Conservation (phyloP, 2,888 invertebrate species). For the Holacanthella duospinosa region DNA sequence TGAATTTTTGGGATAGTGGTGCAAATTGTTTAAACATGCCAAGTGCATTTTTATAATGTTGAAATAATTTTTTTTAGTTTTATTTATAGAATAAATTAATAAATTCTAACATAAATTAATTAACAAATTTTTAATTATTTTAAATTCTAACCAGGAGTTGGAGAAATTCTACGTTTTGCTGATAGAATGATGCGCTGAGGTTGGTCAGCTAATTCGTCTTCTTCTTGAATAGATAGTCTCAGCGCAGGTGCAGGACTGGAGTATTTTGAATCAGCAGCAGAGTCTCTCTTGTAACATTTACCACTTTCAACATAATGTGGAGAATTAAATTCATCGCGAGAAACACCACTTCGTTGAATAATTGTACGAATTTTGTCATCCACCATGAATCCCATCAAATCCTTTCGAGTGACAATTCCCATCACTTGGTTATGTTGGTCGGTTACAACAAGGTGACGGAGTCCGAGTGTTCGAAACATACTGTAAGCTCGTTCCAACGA, state of each 20-base stretch:
- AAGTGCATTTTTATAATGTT: too few species aligned
- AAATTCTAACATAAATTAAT: too few species aligned
- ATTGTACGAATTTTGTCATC: slow-evolving; percentile 39
- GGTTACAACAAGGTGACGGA: slow-evolving; percentile 43
- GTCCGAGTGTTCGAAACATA: slow-evolving; percentile 43
- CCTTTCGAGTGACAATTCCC: slow-evolving; percentile 44
- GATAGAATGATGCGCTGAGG: background rate
- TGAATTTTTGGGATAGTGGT: too few species aligned
- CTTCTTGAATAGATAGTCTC: background rate
- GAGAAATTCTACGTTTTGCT: background rate
- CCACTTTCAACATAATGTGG: background rate
- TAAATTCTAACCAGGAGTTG: too few species aligned
- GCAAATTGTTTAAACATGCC: too few species aligned
- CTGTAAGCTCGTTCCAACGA: slow-evolving; percentile 43
- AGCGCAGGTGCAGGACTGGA: background rate
- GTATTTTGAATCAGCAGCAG: background rate
- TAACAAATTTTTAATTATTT: too few species aligned
- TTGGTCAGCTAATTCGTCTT: background rate
- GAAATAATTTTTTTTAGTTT: too few species aligned
- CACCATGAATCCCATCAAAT: slow-evolving; percentile 43
- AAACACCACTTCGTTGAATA: slow-evolving; percentile 7
- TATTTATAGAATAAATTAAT: too few species aligned
- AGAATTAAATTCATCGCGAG: background rate
- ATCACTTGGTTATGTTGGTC: slow-evolving; percentile 40
- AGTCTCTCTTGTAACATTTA: background rate